phyloP scores from a whole-genome alignment of 2,113 vertebrate genomes.

The Erpornis zantholeuca region DNA sequence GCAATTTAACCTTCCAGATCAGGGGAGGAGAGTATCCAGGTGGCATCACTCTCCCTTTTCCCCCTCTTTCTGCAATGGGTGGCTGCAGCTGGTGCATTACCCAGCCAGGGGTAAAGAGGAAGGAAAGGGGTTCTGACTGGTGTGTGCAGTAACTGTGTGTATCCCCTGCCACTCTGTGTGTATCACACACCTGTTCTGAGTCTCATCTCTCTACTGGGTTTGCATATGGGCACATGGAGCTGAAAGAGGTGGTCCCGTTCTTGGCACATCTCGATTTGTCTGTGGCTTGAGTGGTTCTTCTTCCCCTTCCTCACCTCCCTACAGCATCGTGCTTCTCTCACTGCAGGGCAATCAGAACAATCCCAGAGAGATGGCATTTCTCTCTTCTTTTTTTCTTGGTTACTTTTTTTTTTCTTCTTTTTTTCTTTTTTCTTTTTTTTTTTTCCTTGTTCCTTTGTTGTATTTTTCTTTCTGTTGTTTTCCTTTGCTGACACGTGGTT shows the following conservation, averaged over 20 bases:
- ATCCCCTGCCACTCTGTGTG: conserved; percentile 7
- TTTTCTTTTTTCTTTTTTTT: not conserved
- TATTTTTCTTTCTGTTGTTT: conserved; percentile 62
- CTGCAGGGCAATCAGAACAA: conserved; percentile 64
- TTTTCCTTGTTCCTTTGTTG: conserved; percentile 13
- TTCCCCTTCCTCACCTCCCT: conserved; percentile 58
- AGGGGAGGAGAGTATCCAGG: not conserved
- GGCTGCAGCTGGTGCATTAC: not conserved
- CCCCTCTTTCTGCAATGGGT: not conserved
- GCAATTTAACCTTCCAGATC: not conserved
- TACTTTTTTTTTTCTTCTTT: not conserved
- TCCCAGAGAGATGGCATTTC: conserved; percentile 54
- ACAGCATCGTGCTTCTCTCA: conserved; percentile 58
- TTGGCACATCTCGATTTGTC: conserved; percentile 54
- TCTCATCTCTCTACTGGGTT: conserved; percentile 49
- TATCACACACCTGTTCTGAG: conserved; percentile 42
- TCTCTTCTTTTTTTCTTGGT: conserved; percentile 46
- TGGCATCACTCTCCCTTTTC: not conserved
- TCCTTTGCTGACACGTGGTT: conserved; percentile 69
- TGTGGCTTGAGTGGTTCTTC: conserved; percentile 62
- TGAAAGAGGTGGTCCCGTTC: conserved; percentile 46
- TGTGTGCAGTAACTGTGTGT: conserved; percentile 41
- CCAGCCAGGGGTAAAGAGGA: not conserved
- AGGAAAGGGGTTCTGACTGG: conserved; percentile 47
- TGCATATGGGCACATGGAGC: conserved; percentile 8